Base-by-base conservation (phyloP, 2,113 vertebrate genomes). In the Garra rufa region DNA sequence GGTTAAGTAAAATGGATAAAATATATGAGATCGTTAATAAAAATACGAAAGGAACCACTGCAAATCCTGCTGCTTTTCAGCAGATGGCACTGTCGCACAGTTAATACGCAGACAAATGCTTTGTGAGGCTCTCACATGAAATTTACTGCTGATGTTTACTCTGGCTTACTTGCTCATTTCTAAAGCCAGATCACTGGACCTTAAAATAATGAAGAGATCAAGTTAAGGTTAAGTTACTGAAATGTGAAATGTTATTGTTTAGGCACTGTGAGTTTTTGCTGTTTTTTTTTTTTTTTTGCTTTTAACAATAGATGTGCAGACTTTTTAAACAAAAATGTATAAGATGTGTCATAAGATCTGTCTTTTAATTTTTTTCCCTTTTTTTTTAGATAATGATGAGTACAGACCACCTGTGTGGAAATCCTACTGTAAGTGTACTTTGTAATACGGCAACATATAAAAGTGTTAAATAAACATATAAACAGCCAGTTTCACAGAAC, bases 331-430 rank as follows among this genome's bases (percentile, higher is more conserved):
- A n/a, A n/a, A n/a, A n/a, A n/a, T n/a, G n/a, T n/a, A n/a, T n/a
- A n/a, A n/a, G n/a, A n/a, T n/a, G n/a, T n/a, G n/a, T n/a, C n/a
- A n/a, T n/a, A n/a, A n/a, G n/a, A n/a, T n/a, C n/a, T n/a, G n/a
- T n/a, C n/a, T n/a, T n/a, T n/a, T n/a, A n/a, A n/a, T n/a, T n/a
- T n/a, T n/a, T n/a, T n/a, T n/a, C n/a, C n/a, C 14, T 70, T 88
- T 92, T 91, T 57, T 94, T 93, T 91, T 92, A 97, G 96, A 97
- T 93, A 96, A 95, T 85, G 96, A 97, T 94, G 96, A 97, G 92
- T 97, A 96, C 90, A 94, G 95, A 92, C 96, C 96, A 87, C 96
- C 96, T 81, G 96, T 97, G 90, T 97, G 96, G 96, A 97, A 97
- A 91, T 97, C 96, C 81, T 97, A 97, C 82, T 92, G 96, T 97